Base-by-base conservation (phyloP, 2,113 vertebrate species). In the Gymnarchus niloticus region DNA sequence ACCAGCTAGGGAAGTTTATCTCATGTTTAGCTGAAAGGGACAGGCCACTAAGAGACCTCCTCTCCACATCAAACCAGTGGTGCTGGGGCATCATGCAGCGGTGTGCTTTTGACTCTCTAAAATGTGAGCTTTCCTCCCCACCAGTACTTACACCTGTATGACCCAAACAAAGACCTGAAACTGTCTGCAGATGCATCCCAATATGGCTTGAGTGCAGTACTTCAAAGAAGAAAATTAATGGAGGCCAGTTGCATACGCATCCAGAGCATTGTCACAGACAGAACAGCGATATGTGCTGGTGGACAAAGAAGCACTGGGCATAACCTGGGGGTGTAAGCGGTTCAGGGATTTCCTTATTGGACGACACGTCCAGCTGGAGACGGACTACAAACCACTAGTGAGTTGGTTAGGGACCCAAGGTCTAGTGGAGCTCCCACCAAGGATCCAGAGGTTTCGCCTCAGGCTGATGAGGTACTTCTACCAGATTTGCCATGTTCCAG, bases 381-480 rank as follows among this genome's bases (percentile, higher is more conserved):
- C 23, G 23, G 23, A 59, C n/a, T 8, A 59, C 57, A 59, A 59
- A 52, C 84, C 83, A 1, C 78, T 88, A 3, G n/a, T n/a, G n/a
- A 85, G 77, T 48, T 54, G 86, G 33, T 56, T 87, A 52, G 86
- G 81, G 3, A 23, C 5, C 28, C 84, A 87, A 82, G 25, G n/a
- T 17, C 21, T 81, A 48, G 25, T 23, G 1, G 48, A 81, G 77
- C 19, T 81, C 44, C 48, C 46, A 49, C 44, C 9, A 25, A 37
- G 46, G 41, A 80, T 3, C 76, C 41, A 12, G 9, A 80, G 77
- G 25, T 80, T 48, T n/a, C n/a, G n/a, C n/a, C n/a, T n/a, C n/a
- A n/a, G n/a, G n/a, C n/a, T n/a, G n/a, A n/a, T n/a, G n/a, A n/a
- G n/a, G n/a, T n/a, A n/a, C n/a, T n/a, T n/a, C n/a, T n/a, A n/a